These are phyloP conservation scores for Hydropsyche betteni DNA, from an alignment of 2,888 invertebrate genomes.

Conservation along the genomic window DNA sequence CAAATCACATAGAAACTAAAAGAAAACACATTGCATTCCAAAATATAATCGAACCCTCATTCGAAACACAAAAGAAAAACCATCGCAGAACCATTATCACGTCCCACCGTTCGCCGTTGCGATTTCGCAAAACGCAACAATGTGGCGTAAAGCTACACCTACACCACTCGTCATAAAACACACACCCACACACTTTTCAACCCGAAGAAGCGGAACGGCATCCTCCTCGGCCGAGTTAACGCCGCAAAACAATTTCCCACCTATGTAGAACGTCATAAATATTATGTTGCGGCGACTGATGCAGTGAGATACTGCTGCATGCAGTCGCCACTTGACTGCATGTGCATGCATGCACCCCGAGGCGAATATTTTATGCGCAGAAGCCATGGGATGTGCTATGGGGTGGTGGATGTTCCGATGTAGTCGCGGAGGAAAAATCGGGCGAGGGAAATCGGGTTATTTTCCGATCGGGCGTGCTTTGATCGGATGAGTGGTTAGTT, in stretches of 20 bases:
- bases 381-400: too few species aligned
- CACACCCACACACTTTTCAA: not conserved
- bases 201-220: constrained; percentile 24
- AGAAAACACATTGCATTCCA: too few species aligned
- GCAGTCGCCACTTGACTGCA: constrained; percentile 20
- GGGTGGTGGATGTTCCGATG: too few species aligned
- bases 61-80: too few species aligned
- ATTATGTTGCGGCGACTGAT: constrained; percentile 37
- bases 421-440: too few species aligned
- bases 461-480: too few species aligned
- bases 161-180: constrained; percentile 6
- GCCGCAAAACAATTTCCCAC: constrained; percentile 48
- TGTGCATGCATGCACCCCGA: not conserved
- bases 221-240: constrained; percentile 39
- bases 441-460: too few species aligned
- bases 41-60: too few species aligned
- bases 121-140: constrained; percentile 12
- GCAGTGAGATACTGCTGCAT: constrained; percentile 34
- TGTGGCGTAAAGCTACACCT: constrained; percentile 25
- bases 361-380: not conserved
- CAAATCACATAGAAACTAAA: too few species aligned
- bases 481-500: too few species aligned
- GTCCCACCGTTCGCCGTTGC: too few species aligned
- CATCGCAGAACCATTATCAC: too few species aligned
- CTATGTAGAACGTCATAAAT: constrained; percentile 45